Percentiles rank a stretch among this genome's conserved stretches.
These are phyloP conservation scores for Drosophila willistoni DNA, from an alignment of 1,140 invertebrate genomes.

Conservation along the genomic window DNA sequence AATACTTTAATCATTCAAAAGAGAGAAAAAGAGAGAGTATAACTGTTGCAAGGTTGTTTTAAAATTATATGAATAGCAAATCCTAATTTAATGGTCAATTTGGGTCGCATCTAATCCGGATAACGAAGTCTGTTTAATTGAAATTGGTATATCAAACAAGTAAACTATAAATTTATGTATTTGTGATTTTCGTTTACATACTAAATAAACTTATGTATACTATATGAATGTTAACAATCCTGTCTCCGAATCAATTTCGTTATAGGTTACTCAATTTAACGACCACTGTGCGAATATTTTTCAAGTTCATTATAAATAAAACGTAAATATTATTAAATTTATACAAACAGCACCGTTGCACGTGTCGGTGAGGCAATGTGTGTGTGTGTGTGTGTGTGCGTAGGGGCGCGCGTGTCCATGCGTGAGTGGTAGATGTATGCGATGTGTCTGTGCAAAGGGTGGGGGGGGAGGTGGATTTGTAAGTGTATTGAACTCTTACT, in stretches of 20 bases:
- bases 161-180: no score
- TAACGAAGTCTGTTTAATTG: no score
- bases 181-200: no score
- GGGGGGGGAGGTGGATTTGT: conserved; percentile 12
- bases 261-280: neutral
- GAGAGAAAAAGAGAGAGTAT: no score
- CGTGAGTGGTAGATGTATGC: conserved; percentile 36
- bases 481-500: conserved; percentile 79
- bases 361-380: conserved; percentile 35
- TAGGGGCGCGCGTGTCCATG: conserved; percentile 31
- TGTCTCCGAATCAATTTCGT: conserved; percentile 1
- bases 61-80: no score
- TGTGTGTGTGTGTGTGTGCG: conserved; percentile 9
- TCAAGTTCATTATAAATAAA: conserved; percentile 80
- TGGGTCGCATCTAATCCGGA: no score
- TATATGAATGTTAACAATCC: neutral
- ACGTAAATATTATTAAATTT: conserved; percentile 81
- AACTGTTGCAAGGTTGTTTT: no score
- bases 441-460: conserved; percentile 13
- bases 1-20: no score
- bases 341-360: conserved; percentile 62
- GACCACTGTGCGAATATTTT: conserved; percentile 58
- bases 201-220: no score
- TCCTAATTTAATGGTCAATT: no score
- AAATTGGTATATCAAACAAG: no score